A percentile compares a stretch with the other conserved stretches of the same genome.
Conservation (phyloP, 1,140 invertebrate species). For the Ridgeia piscesae region DNA sequence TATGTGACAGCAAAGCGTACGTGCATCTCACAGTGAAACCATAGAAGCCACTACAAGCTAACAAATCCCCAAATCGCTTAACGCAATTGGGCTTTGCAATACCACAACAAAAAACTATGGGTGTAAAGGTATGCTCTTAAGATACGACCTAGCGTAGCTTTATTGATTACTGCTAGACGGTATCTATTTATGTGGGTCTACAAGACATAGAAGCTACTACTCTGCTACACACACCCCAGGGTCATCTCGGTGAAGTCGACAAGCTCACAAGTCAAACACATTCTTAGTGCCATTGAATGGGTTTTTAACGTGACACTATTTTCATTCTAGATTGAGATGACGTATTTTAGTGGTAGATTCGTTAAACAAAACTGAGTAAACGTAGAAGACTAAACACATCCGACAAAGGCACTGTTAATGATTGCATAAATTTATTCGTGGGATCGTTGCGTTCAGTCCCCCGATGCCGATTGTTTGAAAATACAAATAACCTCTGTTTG, state of each 20-base stretch:
- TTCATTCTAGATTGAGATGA: background rate
- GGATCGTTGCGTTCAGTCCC: background rate
- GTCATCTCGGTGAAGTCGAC: background rate
- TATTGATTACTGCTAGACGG: background rate
- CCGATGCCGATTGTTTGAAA: background rate
- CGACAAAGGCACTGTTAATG: background rate
- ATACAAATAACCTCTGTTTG: background rate
- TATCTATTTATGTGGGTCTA: background rate
- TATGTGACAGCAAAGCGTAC: background rate
- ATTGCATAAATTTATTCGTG: background rate
- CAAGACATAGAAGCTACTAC: background rate
- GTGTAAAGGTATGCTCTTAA: background rate
- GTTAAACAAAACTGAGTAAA: background rate
- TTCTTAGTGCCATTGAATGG: background rate
- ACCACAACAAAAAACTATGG: background rate
- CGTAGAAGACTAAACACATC: background rate
- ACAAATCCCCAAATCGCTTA: background rate
- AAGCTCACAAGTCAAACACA: background rate
- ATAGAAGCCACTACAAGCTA: background rate
- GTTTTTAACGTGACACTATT: background rate
- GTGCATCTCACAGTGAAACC: background rate
- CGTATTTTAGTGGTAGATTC: background rate
- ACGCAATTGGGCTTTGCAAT: background rate
- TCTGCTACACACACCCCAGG: background rate
- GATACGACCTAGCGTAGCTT: background rate